phyloP scores from a whole-genome alignment of 2,113 vertebrate genomes.

The Oreochromis niloticus region DNA sequence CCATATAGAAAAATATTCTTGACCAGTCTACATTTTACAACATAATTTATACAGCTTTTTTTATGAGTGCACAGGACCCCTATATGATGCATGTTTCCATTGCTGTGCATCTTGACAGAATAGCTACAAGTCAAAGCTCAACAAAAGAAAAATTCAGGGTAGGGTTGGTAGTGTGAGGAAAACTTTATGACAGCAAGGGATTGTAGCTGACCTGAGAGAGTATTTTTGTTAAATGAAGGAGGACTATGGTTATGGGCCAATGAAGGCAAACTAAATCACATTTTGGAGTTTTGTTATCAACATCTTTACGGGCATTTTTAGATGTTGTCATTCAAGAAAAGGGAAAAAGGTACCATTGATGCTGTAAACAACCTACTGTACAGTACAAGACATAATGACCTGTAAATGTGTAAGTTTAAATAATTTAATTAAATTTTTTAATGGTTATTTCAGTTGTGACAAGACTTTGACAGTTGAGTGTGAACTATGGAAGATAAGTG shows the following conservation, averaged over 20 bases:
- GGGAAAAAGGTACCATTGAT: neutral
- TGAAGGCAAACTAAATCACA: neutral
- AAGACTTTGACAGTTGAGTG: neutral
- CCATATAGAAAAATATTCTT: neutral
- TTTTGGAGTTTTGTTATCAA: neutral
- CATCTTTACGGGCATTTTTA: neutral
- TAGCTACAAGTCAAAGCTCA: neutral
- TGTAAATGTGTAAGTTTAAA: neutral
- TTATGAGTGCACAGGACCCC: neutral
- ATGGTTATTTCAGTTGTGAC: neutral
- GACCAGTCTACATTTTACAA: neutral
- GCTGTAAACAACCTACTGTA: neutral
- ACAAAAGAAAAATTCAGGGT: neutral
- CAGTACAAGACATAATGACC: neutral
- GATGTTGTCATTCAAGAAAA: neutral
- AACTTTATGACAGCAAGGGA: slow-evolving; percentile 62
- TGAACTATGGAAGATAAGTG: neutral
- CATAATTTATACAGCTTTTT: neutral
- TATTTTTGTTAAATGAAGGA: slow-evolving; percentile 31
- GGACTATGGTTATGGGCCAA: slow-evolving; percentile 63
- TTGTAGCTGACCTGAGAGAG: slow-evolving; percentile 43
- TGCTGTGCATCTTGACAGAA: neutral
- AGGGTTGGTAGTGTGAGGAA: slow-evolving; percentile 7
- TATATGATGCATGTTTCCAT: neutral
- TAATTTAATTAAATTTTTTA: neutral